Evolutionary conservation across 35 echinoderm and acorn worm genomes (phyloP).

Genomic region (Amphiura filiformis): DNA sequence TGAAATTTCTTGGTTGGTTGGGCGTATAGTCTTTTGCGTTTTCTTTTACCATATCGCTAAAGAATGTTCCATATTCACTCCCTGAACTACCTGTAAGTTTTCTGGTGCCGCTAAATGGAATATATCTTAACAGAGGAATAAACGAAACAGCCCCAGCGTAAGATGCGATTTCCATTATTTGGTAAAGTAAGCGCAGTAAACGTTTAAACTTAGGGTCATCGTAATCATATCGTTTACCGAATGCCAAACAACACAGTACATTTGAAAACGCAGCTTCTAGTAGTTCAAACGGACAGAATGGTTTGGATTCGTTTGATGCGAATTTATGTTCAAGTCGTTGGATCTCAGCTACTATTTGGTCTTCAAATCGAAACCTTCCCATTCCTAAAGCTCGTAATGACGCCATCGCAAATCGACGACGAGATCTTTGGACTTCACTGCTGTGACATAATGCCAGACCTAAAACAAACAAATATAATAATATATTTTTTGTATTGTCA

Average conservation of each 20-base stretch:
- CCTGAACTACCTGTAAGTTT: neutral
- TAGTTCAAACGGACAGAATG: neutral
- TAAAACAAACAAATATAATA: neutral
- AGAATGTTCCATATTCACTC: neutral
- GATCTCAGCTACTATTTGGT: neutral
- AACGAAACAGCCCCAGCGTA: neutral
- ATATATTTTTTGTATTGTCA: no score
- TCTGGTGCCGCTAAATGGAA: neutral
- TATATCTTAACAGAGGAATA: neutral
- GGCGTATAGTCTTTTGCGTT: neutral
- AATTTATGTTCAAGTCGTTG: neutral
- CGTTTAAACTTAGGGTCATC: neutral
- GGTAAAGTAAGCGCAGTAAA: neutral
- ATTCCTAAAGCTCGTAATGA: neutral
- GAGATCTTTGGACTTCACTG: neutral
- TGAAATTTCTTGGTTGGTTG: neutral
- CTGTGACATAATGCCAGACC: neutral
- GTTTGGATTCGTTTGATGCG: neutral
- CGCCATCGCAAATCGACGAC: neutral
- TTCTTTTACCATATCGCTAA: neutral
- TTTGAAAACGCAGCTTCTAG: neutral
- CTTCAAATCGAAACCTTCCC: neutral
- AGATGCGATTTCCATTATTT: neutral
- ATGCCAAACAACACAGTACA: neutral
- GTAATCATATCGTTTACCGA: neutral